phyloP scores from a whole-genome alignment of 2,113 vertebrate species.

The Solenodon paradoxus region DNA sequence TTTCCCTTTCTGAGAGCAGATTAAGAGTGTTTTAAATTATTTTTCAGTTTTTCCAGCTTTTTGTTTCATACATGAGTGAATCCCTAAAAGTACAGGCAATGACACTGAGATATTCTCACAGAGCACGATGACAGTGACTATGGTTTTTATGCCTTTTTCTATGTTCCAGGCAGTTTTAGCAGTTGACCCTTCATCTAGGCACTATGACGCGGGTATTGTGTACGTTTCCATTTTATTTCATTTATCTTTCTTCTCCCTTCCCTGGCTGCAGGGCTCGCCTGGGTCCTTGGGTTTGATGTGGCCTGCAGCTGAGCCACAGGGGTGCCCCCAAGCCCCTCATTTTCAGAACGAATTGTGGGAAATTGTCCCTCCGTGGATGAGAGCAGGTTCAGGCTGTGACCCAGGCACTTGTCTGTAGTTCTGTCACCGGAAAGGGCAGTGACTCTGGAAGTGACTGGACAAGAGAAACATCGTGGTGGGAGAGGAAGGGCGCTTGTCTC shows the following conservation, averaged over 20 bases:
- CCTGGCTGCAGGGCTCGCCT: no score
- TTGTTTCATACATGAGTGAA: background rate
- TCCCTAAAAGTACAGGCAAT: background rate
- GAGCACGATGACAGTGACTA: background rate
- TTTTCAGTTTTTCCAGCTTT: background rate
- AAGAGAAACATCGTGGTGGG: background rate
- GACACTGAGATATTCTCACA: background rate
- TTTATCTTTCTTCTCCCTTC: no score
- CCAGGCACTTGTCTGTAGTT: background rate
- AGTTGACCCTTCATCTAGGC: no score
- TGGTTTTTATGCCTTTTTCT: background rate
- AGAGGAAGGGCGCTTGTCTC: background rate
- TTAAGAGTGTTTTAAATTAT: background rate
- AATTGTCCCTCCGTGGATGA: background rate
- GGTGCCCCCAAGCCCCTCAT: background rate
- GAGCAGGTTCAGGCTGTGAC: background rate
- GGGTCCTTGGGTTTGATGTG: no score
- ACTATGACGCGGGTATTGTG: rapidly evolving
- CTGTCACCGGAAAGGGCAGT: background rate
- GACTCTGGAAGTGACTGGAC: background rate
- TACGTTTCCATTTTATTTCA: no score
- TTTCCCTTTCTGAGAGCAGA: background rate
- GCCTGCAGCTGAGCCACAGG: no score
- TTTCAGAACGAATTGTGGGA: background rate
- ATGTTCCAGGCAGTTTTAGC: background rate